These are phyloP conservation scores for Drosophila ficusphila DNA, from an alignment of 1,140 invertebrate genomes.

Conservation along the genomic window DNA sequence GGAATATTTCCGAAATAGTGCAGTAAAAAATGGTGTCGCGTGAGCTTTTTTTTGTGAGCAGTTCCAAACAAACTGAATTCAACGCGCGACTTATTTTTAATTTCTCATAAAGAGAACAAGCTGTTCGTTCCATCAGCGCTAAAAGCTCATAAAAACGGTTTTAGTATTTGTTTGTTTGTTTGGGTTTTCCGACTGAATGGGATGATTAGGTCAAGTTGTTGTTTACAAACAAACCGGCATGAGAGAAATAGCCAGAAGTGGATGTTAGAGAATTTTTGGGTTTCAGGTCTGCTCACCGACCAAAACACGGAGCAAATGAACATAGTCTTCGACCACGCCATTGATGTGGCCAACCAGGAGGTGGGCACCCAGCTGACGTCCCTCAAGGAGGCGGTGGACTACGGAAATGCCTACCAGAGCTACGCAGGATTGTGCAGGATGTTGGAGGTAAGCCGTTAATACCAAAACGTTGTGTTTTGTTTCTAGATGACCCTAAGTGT, in stretches of 20 bases:
- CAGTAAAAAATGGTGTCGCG: constrained; percentile 33
- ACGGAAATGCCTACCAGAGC: constrained; percentile 83
- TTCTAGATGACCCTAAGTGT: too few species aligned
- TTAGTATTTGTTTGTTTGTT: constrained; percentile 78
- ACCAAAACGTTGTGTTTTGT: too few species aligned
- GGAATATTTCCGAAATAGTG: constrained; percentile 1
- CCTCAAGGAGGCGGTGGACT: constrained; percentile 67
- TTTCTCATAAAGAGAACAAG: constrained; percentile 75
- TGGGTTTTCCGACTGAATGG: constrained; percentile 41
- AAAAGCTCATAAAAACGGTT: constrained; percentile 74
- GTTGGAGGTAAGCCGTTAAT: constrained; percentile 68
- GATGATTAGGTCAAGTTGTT: constrained; percentile 68
- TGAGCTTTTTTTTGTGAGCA: constrained; percentile 17
- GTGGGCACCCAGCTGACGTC: constrained; percentile 49
- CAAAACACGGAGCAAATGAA: constrained; percentile 71
- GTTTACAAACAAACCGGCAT: constrained; percentile 76
- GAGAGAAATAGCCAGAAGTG: background rate
- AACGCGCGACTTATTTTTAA: constrained; percentile 76
- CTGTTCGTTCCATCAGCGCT: constrained; percentile 78
- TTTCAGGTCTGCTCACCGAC: constrained; percentile 76
- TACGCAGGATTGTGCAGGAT: constrained; percentile 83
- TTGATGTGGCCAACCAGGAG: constrained; percentile 70
- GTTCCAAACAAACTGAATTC: constrained; percentile 42
- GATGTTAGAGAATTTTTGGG: background rate
- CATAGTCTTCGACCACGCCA: constrained; percentile 76